Conservation (phyloP, 2,797 vertebrate species). For the Sebastes oblongus region DNA sequence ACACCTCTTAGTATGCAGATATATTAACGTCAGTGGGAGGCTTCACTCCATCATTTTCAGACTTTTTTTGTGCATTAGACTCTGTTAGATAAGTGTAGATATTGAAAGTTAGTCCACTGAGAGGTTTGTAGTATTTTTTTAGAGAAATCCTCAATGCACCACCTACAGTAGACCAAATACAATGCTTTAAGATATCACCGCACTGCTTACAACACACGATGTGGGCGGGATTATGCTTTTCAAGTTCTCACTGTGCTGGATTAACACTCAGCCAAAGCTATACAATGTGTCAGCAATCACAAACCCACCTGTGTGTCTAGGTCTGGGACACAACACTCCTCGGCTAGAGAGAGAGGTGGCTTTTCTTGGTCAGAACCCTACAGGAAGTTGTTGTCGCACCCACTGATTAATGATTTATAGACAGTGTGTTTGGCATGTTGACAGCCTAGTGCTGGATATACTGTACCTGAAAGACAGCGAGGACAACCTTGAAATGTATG, state of each 20-base stretch:
- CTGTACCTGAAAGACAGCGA: not conserved
- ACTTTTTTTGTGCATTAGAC: not conserved
- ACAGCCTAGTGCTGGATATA: not conserved
- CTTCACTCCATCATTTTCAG: not conserved
- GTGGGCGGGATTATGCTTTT: not conserved
- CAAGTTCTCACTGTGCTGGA: not conserved
- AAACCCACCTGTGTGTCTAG: conserved; percentile 11
- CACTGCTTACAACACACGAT: not conserved
- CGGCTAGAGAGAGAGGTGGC: not conserved
- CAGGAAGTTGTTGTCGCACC: not conserved
- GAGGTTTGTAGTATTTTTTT: not conserved
- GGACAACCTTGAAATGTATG: not conserved
- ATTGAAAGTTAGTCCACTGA: not conserved
- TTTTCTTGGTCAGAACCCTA: not conserved
- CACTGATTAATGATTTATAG: not conserved
- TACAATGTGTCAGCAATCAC: conserved; percentile 30
- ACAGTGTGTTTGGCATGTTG: not conserved
- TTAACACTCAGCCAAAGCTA: not conserved
- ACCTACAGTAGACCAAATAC: not conserved
- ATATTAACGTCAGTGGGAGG: not conserved
- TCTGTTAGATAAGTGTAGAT: not conserved
- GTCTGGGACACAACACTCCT: not conserved
- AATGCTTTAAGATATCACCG: not conserved
- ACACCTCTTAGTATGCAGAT: not conserved
- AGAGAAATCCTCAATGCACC: not conserved